Conservation (phyloP, 2,888 invertebrate genomes). For the Agonopterix alstromeriana region DNA sequence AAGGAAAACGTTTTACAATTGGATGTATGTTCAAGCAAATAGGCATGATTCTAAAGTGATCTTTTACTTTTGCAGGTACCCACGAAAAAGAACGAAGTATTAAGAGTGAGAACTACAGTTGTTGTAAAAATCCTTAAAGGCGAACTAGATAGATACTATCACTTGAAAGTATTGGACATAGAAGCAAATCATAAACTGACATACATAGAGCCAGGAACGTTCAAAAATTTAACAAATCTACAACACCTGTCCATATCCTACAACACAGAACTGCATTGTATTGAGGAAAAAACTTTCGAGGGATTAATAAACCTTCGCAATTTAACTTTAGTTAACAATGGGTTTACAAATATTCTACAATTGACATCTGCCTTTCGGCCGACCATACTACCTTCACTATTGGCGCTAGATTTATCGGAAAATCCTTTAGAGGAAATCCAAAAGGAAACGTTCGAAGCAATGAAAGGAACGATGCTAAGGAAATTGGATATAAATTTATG, state of each 20-base stretch:
- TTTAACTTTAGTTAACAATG: conserved; percentile 73
- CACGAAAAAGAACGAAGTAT: conserved; percentile 36
- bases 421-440: conserved; percentile 65
- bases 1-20: background rate
- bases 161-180: conserved; percentile 61
- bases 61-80: conserved; percentile 41
- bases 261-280: conserved; percentile 58
- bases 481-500: conserved; percentile 71
- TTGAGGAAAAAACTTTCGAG: conserved; percentile 63
- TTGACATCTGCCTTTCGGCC: conserved; percentile 59
- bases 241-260: conserved; percentile 74
- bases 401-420: conserved; percentile 68
- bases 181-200: conserved; percentile 74
- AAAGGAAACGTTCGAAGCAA: conserved; percentile 55
- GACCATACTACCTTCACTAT: conserved; percentile 57
- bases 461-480: conserved; percentile 57
- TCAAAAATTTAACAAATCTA: conserved; percentile 61
- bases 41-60: background rate
- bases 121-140: conserved; percentile 54
- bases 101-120: conserved; percentile 69
- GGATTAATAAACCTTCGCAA: conserved; percentile 68
- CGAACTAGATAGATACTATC: conserved; percentile 50
- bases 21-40: background rate
- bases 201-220: conserved; percentile 63
- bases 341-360: conserved; percentile 58